Percentiles rank a stretch among this genome's conserved stretches.
Conservation (phyloP, 2,888 invertebrate genomes). For the Linyphia triangularis region DNA sequence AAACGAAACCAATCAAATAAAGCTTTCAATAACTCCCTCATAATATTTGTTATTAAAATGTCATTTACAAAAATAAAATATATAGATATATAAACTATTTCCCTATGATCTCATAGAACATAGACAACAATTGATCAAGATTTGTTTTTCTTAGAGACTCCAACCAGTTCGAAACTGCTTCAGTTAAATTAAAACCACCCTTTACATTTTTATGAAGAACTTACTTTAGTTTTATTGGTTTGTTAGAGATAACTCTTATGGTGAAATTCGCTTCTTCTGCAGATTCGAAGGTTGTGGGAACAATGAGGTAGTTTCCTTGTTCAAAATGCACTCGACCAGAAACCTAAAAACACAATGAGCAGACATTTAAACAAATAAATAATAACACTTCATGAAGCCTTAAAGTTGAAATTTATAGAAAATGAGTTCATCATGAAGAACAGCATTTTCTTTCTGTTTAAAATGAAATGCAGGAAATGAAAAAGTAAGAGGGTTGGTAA, state of each 20-base stretch:
- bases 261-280: slow-evolving; percentile 94
- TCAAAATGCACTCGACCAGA: slow-evolving; percentile 89
- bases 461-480: neutral
- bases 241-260: slow-evolving; percentile 88
- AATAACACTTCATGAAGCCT: neutral
- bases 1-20: too few relatives aligned
- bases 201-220: too few relatives aligned
- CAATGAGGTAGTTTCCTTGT: slow-evolving; percentile 89
- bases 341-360: slow-evolving; percentile 78
- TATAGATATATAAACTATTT: too few relatives aligned
- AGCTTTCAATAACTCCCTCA: too few relatives aligned
- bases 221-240: slow-evolving; percentile 87
- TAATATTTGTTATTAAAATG: too few relatives aligned
- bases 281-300: slow-evolving; percentile 95
- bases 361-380: neutral
- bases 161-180: too few relatives aligned
- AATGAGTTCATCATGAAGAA: neutral
- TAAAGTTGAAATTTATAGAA: neutral
- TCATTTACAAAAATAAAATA: too few relatives aligned
- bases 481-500: neutral
- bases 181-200: too few relatives aligned
- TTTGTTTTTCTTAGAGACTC: too few relatives aligned
- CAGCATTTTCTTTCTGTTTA: neutral
- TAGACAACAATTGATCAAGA: too few relatives aligned
- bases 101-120: too few relatives aligned